Evolutionary conservation across 1,140 invertebrate species (phyloP).

Genomic region (Drosophila dunni): DNA sequence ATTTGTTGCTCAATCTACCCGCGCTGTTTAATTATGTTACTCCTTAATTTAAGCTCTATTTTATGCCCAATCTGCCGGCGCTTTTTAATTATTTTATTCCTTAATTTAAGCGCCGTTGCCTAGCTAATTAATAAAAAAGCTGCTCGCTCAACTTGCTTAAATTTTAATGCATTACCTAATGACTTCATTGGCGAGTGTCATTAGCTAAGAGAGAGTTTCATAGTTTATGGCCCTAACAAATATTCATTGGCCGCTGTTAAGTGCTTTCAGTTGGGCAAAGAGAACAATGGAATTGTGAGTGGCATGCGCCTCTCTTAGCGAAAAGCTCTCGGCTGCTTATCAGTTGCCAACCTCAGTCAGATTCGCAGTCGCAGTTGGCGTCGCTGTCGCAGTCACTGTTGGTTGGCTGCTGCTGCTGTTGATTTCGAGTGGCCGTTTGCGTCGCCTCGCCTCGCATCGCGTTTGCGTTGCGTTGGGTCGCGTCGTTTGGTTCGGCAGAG

Average conservation of each 20-base stretch:
- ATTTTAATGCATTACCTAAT: constrained; percentile 44
- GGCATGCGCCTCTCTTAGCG: constrained; percentile 14
- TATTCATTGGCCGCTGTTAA: background rate
- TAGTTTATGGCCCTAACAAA: constrained; percentile 35
- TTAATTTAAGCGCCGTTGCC: background rate
- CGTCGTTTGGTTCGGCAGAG: constrained; percentile 21
- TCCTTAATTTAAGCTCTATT: background rate
- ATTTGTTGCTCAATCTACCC: too few species aligned
- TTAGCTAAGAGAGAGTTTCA: background rate
- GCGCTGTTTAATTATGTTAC: too few species aligned
- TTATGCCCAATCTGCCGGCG: too few species aligned
- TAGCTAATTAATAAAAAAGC: background rate
- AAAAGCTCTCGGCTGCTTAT: constrained; percentile 68
- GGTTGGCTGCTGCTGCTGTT: constrained; percentile 34
- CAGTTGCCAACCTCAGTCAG: constrained; percentile 47
- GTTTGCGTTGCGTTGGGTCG: constrained; percentile 30
- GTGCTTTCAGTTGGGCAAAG: constrained; percentile 11
- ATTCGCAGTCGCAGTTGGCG: constrained; percentile 15
- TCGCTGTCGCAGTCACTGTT: constrained; percentile 23
- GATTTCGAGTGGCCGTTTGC: constrained; percentile 40
- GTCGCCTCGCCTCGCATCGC: constrained; percentile 6
- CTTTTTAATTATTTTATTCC: background rate
- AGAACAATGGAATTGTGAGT: constrained; percentile 8
- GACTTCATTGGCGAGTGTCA: constrained; percentile 15
- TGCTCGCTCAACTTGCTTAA: background rate